Conservation (phyloP, 2,888 invertebrate genomes). For the Ormia ochracea region DNA sequence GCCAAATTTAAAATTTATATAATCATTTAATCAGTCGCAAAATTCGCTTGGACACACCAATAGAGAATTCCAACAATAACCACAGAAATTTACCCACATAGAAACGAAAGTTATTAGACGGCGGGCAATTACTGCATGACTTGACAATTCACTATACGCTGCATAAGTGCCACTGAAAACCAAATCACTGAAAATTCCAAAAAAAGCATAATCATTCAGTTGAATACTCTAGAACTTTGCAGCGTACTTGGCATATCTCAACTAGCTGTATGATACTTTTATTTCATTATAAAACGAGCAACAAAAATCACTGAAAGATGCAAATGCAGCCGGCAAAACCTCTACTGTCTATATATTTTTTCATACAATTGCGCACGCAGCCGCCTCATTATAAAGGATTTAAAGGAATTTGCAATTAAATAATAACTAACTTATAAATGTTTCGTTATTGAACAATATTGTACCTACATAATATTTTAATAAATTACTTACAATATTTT, state of each 20-base stretch:
- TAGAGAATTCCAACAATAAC: not conserved
- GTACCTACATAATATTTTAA: not conserved
- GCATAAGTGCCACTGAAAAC: too few relatives aligned
- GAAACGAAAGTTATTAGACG: not conserved
- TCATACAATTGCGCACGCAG: conserved; percentile 42
- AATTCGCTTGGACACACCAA: not conserved
- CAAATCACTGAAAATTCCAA: too few relatives aligned
- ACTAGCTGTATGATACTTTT: not conserved
- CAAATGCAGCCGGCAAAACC: conserved; percentile 33
- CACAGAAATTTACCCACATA: conserved; percentile 5
- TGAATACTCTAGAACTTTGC: too few relatives aligned
- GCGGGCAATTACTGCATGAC: too few relatives aligned
- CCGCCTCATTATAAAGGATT: not conserved
- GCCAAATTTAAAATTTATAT: not conserved
- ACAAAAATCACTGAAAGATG: not conserved
- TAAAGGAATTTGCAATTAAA: not conserved
- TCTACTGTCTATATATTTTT: conserved; percentile 12
- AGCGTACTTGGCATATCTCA: not conserved
- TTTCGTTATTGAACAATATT: not conserved
- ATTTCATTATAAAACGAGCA: not conserved
- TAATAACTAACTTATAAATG: not conserved
- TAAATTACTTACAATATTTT: conserved; percentile 56
- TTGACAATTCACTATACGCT: too few relatives aligned
- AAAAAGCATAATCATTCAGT: too few relatives aligned
- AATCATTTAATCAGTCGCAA: not conserved